Base-by-base conservation (phyloP, 2,888 invertebrate genomes). In the Caenorhabditis becei region DNA sequence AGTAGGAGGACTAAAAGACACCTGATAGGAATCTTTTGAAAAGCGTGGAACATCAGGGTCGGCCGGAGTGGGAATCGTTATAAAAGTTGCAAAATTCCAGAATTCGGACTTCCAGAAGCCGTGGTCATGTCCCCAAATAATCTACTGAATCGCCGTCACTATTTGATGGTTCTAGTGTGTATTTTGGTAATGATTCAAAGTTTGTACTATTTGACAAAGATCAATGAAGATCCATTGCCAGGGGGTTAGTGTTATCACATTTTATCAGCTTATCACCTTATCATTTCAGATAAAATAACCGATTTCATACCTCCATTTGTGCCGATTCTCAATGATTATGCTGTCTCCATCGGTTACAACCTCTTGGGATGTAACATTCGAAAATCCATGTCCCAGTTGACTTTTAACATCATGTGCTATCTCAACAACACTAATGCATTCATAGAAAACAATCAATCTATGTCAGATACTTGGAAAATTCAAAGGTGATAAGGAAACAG, bases 361-460 rank as follows among this genome's bases (percentile, higher is more conserved):
- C 59, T 74, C 0, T n/a, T 59, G 0, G 74, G 58, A 0, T 74
- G 74, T 41, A 65, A 51, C 28, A 59, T 74, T 26, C 63, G 74
- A 0, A 74, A 74, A 51, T 65, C 65, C 23, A 74, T 74, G 74
- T 74, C 74, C 2, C 74, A 74, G 28, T 58, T 74, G 20, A 58
- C 24, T 28, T 49, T 37, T 10, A 74, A 74, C 23, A 47, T 74
- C 47, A 62, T 74, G 18, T 74, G 74, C 49, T 65, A 65, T 24
- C 28, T 74, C 20, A 65, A 59, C 18, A 74, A 74, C 58, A 74
- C 74, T 0, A 37, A 47, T 10, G 32, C 37, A 7, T 74, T 41
- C 41, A 47, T 35, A 24, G 44, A 74, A 8, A 24, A 37, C 16
- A 65, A 65, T 20, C 74, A 58, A 8, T 37, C 65, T 2, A 32